These are phyloP conservation scores for Sinocyclocheilus maitianheensis DNA, from an alignment of 2,113 vertebrate species.

Conservation along the genomic window DNA sequence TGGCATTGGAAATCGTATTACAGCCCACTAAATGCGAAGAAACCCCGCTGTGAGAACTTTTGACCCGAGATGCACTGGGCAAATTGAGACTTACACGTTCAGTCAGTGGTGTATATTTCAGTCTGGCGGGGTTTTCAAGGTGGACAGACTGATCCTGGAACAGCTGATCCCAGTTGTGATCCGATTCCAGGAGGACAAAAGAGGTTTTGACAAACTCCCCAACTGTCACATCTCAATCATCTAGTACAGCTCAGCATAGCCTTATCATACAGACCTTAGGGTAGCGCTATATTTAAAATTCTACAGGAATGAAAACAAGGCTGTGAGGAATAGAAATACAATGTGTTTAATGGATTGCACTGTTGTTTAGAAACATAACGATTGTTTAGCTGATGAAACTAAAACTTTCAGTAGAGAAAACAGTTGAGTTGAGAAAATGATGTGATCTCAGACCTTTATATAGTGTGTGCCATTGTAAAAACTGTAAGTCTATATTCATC, in stretches of 20 bases:
- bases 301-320: too few species aligned
- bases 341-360: too few species aligned
- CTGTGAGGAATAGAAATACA: too few species aligned
- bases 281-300: too few species aligned
- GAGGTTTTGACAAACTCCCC: constrained; percentile 3
- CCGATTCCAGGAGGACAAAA: background rate
- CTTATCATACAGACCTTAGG: background rate
- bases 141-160: background rate
- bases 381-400: too few species aligned
- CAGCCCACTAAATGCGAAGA: constrained; percentile 40
- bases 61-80: constrained; percentile 52
- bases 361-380: too few species aligned
- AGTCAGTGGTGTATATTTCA: constrained; percentile 52
- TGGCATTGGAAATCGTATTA: constrained; percentile 60
- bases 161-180: constrained; percentile 29
- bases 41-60: constrained; percentile 51
- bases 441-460: too few species aligned
- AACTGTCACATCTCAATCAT: constrained; percentile 48
- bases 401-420: too few species aligned
- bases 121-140: constrained; percentile 16
- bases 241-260: constrained; percentile 30
- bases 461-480: too few species aligned
- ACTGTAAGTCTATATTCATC: too few species aligned
- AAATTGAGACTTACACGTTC: constrained; percentile 55
- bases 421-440: too few species aligned